A percentile compares a stretch with the other conserved stretches of the same genome.
phyloP scores from a whole-genome alignment of 2,797 vertebrate species.

The Peromyscus eremicus region DNA sequence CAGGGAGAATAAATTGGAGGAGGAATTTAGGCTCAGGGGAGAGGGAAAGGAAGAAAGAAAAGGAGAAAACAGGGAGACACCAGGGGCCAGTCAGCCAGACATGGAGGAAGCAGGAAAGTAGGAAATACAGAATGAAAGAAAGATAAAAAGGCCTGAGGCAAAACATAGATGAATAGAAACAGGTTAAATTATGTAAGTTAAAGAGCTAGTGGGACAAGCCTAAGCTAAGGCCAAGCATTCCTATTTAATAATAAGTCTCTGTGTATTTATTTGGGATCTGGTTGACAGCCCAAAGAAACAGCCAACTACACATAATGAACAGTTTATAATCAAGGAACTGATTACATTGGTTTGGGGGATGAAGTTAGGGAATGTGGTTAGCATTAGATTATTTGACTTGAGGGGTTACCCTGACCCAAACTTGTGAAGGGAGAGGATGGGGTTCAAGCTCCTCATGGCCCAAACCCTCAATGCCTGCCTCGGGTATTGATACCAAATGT shows the following conservation, averaged over 20 bases:
- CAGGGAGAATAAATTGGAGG: background rate
- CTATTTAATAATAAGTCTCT: background rate
- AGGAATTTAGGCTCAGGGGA: background rate
- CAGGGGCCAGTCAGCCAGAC: background rate
- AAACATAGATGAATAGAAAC: background rate
- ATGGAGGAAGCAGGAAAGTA: background rate
- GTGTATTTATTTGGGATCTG: background rate
- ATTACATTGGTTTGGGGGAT: background rate
- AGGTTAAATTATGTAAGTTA: background rate
- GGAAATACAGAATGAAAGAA: background rate
- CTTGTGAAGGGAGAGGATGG: constrained; percentile 12
- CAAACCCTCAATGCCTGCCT: background rate
- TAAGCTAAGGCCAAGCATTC: background rate
- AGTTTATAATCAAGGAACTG: constrained; percentile 58
- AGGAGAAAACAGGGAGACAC: background rate
- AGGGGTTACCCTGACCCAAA: background rate
- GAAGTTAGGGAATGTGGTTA: background rate
- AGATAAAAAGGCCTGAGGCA: background rate
- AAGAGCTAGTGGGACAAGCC: background rate
- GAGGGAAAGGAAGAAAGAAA: background rate
- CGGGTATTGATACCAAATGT: constrained; percentile 6
- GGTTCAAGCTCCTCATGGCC: background rate
- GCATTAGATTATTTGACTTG: background rate
- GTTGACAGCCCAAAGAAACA: background rate
- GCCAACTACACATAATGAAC: background rate